phyloP scores from a whole-genome alignment of 1,140 invertebrate species.

The Reticulitermes speratus region DNA sequence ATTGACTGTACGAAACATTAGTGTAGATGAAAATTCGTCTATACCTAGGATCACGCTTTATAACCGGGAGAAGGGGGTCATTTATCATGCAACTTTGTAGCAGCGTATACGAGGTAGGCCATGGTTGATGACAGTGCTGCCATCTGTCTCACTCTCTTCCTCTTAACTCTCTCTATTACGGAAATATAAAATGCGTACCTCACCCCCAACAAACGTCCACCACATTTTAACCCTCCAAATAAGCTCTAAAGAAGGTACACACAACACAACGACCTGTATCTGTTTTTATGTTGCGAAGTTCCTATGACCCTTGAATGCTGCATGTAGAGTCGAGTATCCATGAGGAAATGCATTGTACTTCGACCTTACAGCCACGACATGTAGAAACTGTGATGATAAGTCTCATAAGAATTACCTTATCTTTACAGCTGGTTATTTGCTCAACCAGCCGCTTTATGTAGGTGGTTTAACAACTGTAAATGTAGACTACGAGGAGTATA shows the following conservation, averaged over 20 bases:
- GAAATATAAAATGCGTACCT: slow-evolving; percentile 17
- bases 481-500: too few relatives aligned
- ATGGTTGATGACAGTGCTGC: slow-evolving; percentile 4
- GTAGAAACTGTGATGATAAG: background rate
- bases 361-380: background rate
- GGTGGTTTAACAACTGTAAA: background rate
- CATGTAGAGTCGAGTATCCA: background rate
- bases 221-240: background rate
- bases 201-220: background rate
- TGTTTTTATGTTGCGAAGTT: background rate
- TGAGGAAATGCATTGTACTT: background rate
- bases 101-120: background rate
- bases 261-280: background rate
- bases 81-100: background rate
- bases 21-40: background rate
- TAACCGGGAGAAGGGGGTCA: background rate
- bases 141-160: background rate
- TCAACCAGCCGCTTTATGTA: background rate
- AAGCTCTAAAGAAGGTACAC: background rate
- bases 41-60: background rate
- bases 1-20: background rate
- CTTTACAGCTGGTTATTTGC: background rate
- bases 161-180: background rate
- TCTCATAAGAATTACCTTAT: background rate
- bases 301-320: background rate